These are phyloP conservation scores for Holacanthella duospinosa DNA, from an alignment of 2,888 invertebrate genomes.

Conservation along the genomic window DNA sequence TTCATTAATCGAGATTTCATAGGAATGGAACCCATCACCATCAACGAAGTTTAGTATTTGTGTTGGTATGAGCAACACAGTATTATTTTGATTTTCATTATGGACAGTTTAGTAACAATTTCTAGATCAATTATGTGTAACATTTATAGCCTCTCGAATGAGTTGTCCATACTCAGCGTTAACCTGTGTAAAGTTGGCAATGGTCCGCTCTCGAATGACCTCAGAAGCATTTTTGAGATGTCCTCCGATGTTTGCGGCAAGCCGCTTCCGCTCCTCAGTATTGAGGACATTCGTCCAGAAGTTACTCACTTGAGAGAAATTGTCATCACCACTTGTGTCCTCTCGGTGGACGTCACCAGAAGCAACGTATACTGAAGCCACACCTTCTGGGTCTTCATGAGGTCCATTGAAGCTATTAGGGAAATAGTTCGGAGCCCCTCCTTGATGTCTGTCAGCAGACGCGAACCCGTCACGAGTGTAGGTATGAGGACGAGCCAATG, in stretches of 20 bases:
- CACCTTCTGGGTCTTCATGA: conserved; percentile 55
- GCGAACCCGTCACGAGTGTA: conserved; percentile 86
- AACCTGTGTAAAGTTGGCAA: conserved; percentile 70
- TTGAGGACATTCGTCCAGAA: conserved; percentile 75
- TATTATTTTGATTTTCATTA: no score
- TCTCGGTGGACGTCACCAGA: conserved; percentile 67
- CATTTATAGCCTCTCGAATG: conserved; percentile 44
- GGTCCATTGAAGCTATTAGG: conserved; percentile 94
- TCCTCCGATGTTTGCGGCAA: conserved; percentile 68
- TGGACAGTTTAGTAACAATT: no score
- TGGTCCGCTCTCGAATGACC: conserved; percentile 76
- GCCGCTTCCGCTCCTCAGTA: conserved; percentile 57
- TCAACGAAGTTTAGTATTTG: no score
- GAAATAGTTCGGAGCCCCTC: conserved; percentile 84
- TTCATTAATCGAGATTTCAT: no score
- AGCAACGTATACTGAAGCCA: conserved; percentile 50
- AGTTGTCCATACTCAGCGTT: conserved; percentile 66
- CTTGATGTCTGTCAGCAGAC: conserved; percentile 63
- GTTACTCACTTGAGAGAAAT: conserved; percentile 68
- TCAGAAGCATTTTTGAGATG: conserved; percentile 65
- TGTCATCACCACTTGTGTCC: conserved; percentile 76
- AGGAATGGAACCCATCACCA: no score
- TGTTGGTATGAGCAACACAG: no score
- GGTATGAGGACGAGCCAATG: conserved; percentile 52
- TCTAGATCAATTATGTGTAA: no score